Evolutionary conservation across 2,888 invertebrate genomes (phyloP), one percentile per base, ranked within the genome.

Genomic region (Macaria notata): DNA sequence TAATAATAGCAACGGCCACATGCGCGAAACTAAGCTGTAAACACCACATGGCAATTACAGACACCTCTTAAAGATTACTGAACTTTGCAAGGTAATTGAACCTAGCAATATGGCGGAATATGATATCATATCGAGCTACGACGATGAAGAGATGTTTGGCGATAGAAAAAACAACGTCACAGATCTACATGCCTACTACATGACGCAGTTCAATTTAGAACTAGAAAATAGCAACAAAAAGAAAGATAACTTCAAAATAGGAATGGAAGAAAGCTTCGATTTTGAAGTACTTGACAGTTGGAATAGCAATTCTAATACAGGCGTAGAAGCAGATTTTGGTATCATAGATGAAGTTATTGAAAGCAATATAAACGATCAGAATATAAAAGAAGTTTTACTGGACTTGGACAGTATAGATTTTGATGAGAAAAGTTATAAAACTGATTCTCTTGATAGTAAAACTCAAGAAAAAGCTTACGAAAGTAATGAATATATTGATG

Each of bases 1-100:
- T 86, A 89, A 90, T 89, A 90, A 88, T 90, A 91, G 89, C 89
- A 72, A 83, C 83, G 80, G 74, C 84, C 88, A 90, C 76, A 88
- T 90, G 90, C 80, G 85, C 80, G 66, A 78, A 78, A 76, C 69
- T 66, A 69, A 64, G 77, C 73, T 71, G 59, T 67, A 78, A 81
- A 81, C 81, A 81, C 81, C 90, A 90, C 84, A 88, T 90, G 90
- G 82, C 81, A 81, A 76, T 76, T 76, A 74, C 72, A 72, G 72
- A 74, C 76, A 86, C 83, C 83, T 83, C 69, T 69, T 79, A 75
- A 79, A 76, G 85, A 84, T 76, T 86, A 87, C 83, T 88, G 89
- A 89, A 85, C 87, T 78, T 76, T 75, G 71, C 68, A 78, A 81
- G 84, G 86, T 81, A 84, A 83, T 82, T 86, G 88, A 88, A 85